Percentiles rank a stretch among this genome's conserved stretches.
These are phyloP conservation scores for Diprion similis DNA, from an alignment of 1,140 invertebrate genomes.

Conservation along the genomic window DNA sequence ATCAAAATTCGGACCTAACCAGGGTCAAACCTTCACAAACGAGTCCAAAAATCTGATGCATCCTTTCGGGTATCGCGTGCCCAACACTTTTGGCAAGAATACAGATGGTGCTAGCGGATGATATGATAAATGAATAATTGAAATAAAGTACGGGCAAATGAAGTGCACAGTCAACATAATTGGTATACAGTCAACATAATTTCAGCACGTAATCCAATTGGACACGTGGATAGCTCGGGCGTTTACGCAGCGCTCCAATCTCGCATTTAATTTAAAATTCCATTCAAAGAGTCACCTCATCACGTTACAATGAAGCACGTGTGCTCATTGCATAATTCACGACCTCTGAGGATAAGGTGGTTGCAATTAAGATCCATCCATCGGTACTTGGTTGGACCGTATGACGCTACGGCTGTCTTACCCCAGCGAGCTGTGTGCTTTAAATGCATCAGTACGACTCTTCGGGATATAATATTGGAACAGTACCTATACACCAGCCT, in stretches of 20 bases:
- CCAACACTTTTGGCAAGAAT: too few species aligned
- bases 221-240: not conserved
- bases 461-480: not conserved
- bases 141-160: too few species aligned
- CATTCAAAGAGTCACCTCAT: not conserved
- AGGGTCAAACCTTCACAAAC: too few species aligned
- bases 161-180: too few species aligned
- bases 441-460: not conserved
- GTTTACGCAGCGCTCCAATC: not conserved
- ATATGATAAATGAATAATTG: too few species aligned
- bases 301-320: not conserved
- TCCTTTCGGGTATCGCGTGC: too few species aligned
- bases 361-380: not conserved
- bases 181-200: not conserved
- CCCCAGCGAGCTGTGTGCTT: not conserved
- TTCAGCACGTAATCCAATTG: not conserved
- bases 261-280: not conserved
- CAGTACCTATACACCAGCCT: not conserved
- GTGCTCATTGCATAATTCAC: slow-evolving; percentile 1
- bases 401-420: not conserved
- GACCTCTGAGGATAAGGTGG: not conserved
- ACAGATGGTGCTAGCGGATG: too few species aligned
- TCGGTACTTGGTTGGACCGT: not conserved
- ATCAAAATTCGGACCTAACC: too few species aligned
- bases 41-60: too few species aligned